These are phyloP conservation scores for Drymonia ruficornis DNA, from an alignment of 2,888 invertebrate species.

Conservation along the genomic window DNA sequence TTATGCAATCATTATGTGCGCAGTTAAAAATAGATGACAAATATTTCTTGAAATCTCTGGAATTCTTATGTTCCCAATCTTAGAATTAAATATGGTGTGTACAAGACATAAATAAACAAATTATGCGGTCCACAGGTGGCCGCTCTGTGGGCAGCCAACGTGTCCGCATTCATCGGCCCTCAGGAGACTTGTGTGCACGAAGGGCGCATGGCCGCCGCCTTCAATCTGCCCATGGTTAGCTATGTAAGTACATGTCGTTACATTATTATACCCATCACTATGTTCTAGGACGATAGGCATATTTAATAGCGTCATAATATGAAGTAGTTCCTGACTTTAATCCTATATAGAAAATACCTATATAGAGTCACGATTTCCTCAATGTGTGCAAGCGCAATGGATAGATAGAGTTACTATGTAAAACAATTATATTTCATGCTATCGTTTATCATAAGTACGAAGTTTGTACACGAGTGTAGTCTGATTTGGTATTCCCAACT, in stretches of 20 bases:
- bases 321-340: no score
- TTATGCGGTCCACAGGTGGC: conserved; percentile 85
- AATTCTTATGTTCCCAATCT: no score
- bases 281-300: neutral
- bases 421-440: no score
- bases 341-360: no score
- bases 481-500: no score
- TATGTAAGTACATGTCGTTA: conserved; percentile 88
- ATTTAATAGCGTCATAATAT: neutral
- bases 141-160: conserved; percentile 91
- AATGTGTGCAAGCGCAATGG: neutral
- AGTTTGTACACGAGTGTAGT: no score
- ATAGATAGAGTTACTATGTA: no score
- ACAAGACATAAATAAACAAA: conserved; percentile 5
- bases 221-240: conserved; percentile 98
- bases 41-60: no score
- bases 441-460: no score
- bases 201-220: conserved; percentile 96
- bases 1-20: no score
- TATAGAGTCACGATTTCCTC: neutral
- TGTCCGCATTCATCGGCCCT: conserved; percentile 94
- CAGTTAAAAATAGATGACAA: no score
- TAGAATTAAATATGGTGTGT: no score
- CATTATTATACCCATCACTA: conserved; percentile 7
- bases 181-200: conserved; percentile 96